Percentiles rank a stretch among this genome's conserved stretches.
Evolutionary conservation across 2,797 vertebrate genomes (phyloP).

Genomic region (Anguilla anguilla): DNA sequence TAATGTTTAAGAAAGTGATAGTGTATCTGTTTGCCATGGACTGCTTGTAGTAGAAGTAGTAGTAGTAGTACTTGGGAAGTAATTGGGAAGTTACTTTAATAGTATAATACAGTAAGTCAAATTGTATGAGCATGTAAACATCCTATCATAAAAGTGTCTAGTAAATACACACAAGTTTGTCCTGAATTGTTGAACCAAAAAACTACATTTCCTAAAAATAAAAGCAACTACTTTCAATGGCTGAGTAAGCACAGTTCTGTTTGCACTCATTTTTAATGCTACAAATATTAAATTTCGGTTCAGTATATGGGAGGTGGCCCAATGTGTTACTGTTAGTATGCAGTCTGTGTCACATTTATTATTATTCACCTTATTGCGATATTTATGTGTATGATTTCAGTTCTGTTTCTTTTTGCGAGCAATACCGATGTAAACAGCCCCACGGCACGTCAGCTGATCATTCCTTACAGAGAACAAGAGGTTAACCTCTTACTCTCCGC

Average conservation of each 20-base stretch:
- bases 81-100: neutral
- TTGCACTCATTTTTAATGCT: neutral
- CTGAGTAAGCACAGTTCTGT: neutral
- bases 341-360: neutral
- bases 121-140: neutral
- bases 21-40: neutral
- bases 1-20: neutral
- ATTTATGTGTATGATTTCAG: neutral
- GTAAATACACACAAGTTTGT: neutral
- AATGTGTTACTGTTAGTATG: neutral
- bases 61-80: neutral
- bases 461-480: constrained; percentile 47
- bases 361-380: neutral
- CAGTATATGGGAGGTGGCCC: neutral
- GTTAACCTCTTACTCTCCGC: constrained; percentile 43
- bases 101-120: neutral
- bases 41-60: neutral
- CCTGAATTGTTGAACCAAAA: neutral
- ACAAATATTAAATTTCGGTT: neutral
- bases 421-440: neutral
- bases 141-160: neutral
- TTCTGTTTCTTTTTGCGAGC: neutral
- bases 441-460: constrained; percentile 20
- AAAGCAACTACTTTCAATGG: neutral
- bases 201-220: neutral